phyloP scores from a whole-genome alignment of 1,140 invertebrate species.

The Sycophaga agraensis region DNA sequence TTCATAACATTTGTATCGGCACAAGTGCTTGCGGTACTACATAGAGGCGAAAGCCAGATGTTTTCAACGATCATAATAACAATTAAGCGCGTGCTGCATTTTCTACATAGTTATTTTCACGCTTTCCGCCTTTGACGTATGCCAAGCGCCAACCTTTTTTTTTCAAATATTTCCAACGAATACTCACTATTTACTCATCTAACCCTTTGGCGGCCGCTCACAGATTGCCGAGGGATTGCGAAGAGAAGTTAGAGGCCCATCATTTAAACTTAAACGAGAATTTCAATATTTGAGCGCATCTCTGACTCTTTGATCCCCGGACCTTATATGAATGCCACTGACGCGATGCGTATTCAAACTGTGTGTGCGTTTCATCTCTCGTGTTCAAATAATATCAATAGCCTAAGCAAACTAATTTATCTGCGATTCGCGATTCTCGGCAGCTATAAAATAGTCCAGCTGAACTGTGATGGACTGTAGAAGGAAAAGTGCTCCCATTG shows the following conservation, averaged over 20 bases:
- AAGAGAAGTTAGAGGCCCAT: neutral
- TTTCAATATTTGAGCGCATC: constrained; percentile 24
- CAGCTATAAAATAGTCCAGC: constrained; percentile 14
- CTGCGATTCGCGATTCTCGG: neutral
- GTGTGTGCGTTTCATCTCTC: neutral
- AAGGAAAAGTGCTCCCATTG: neutral
- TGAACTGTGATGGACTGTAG: neutral
- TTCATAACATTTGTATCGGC: too few relatives aligned
- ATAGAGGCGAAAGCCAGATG: too few relatives aligned
- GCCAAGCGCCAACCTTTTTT: too few relatives aligned
- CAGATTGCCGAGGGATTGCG: too few relatives aligned
- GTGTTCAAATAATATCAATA: constrained; percentile 1
- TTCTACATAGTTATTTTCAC: too few relatives aligned
- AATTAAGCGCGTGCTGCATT: too few relatives aligned
- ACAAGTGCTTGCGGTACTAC: too few relatives aligned
- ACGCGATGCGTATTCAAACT: neutral
- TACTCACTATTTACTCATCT: too few relatives aligned
- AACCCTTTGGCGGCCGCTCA: too few relatives aligned
- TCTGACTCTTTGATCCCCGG: constrained; percentile 8
- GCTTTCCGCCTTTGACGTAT: too few relatives aligned
- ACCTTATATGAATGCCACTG: neutral
- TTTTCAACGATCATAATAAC: too few relatives aligned
- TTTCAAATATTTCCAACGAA: too few relatives aligned
- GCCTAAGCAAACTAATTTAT: neutral
- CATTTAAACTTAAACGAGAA: constrained; percentile 15